Evolutionary conservation across 1,140 invertebrate species (phyloP), one percentile per base, ranked within the genome.

Genomic region (Coenobita brevimanus): DNA sequence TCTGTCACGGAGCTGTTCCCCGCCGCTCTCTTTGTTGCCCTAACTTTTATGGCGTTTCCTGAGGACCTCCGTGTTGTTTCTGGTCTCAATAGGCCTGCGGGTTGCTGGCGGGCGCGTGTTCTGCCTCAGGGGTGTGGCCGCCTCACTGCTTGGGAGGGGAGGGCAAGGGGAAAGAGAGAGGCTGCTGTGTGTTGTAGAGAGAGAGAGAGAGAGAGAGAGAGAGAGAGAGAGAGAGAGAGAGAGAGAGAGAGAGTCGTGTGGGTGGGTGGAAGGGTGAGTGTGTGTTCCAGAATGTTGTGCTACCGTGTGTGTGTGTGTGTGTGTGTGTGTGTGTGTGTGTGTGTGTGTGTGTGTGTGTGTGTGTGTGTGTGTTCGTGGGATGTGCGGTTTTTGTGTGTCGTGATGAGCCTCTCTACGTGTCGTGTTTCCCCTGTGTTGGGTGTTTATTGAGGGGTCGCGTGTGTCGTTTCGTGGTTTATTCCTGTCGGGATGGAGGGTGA

Each of bases 21-120:
- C 27, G 24, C 46, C 50, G 4, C 76, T 33, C 15, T 60, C 50
- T 80, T 80, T 80, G 76, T 80, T 60, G 57, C 50, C 33, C 36
- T 50, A 71, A 82, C 36, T 82, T 82, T 82, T 71, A 82, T 82
- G 81, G 64, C 24, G 69, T 71, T 82, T 82, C 81, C 81, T 82
- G 64, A 82, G 81, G 81, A 71, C 41, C 43, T 50, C 21, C 38
- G 43, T 82, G 81, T 82, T 46, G 64, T 82, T 71, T 82, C 69
- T 54, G 38, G 62, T 82, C 27, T 73, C 81, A 50, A n/a, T 71
- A 62, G 64, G 62, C 57, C 33, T 4, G 30, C 60, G 80, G 38
- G 60, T 43, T 46, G 60, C 60, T 60, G 24, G 80, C n/a, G 30
- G 24, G 60, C 21, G 60, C 69, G 21, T 17, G 30, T 33, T 38